Evolutionary conservation across 2,888 invertebrate species (phyloP).

Genomic region (Tridacna crocea): DNA sequence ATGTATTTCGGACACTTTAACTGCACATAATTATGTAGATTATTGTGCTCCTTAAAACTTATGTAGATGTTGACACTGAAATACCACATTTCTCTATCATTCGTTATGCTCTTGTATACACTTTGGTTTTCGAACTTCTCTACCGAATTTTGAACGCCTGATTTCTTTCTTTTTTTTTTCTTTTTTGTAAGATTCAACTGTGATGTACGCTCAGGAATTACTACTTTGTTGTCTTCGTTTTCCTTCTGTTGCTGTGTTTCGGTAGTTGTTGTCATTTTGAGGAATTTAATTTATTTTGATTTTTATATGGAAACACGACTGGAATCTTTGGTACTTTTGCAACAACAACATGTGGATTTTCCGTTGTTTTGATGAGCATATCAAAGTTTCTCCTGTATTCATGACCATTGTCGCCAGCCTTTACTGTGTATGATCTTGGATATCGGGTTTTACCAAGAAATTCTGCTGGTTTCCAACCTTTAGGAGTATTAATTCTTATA

Average conservation of each 20-base stretch:
- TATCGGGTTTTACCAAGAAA: not conserved
- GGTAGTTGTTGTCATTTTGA: not conserved
- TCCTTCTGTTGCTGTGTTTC: not conserved
- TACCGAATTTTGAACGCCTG: not conserved
- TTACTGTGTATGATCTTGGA: conserved; percentile 41
- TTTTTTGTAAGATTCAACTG: not conserved
- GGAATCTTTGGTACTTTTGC: not conserved
- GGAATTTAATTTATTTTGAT: not conserved
- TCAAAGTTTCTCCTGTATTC: conserved; percentile 34
- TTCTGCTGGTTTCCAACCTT: conserved; percentile 52
- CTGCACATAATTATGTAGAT: not conserved
- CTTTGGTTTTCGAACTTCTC: not conserved
- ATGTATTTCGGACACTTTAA: too few relatives aligned
- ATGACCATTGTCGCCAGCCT: conserved; percentile 29
- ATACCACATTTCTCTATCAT: not conserved
- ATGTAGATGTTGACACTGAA: not conserved
- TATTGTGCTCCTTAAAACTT: not conserved
- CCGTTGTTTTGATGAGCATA: conserved; percentile 5
- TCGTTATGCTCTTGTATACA: not conserved
- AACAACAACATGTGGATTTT: not conserved
- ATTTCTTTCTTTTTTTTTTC: not conserved
- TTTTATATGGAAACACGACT: not conserved
- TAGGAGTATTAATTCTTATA: conserved; percentile 24
- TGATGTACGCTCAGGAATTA: not conserved
- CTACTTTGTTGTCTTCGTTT: not conserved